Conservation (phyloP, 2,888 invertebrate species). For the Athalia circularis region DNA sequence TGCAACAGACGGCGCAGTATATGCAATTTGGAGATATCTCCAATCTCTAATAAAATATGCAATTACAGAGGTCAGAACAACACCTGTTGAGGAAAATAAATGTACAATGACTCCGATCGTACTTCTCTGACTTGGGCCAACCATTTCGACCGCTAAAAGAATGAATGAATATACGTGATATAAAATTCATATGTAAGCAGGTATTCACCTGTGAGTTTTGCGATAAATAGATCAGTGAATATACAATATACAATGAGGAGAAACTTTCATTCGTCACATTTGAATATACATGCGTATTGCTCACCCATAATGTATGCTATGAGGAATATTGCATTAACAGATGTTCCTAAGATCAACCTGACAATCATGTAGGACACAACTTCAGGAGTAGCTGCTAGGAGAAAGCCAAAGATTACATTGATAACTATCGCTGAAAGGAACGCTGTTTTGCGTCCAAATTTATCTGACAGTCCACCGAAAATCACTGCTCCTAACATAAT, state of each 20-base stretch:
- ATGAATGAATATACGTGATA: background rate
- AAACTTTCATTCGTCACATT: background rate
- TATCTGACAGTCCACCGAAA: conserved; percentile 84
- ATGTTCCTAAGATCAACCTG: conserved; percentile 82
- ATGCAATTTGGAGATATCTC: conserved; percentile 81
- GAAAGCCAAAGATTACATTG: conserved; percentile 81
- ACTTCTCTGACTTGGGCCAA: conserved; percentile 81
- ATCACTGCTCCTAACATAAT: conserved; percentile 83
- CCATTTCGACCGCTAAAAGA: conserved; percentile 80
- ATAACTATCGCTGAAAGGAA: conserved; percentile 84
- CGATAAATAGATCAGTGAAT: background rate
- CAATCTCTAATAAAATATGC: conserved; percentile 82
- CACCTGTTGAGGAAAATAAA: conserved; percentile 85
- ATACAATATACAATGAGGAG: background rate
- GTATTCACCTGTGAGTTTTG: background rate
- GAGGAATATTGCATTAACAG: conserved; percentile 85
- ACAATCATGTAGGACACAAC: conserved; percentile 81
- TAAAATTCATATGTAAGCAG: background rate
- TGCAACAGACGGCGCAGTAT: conserved; percentile 81
- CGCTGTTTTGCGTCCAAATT: conserved; percentile 82
- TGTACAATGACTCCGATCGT: conserved; percentile 84
- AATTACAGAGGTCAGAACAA: conserved; percentile 81
- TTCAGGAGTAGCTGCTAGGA: conserved; percentile 82
- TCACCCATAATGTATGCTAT: conserved; percentile 87
- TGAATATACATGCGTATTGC: conserved; percentile 46